A percentile compares a stretch with the other conserved stretches of the same genome.
These are phyloP conservation scores for Idaea dimidiata DNA, from an alignment of 2,888 invertebrate species.

Conservation along the genomic window DNA sequence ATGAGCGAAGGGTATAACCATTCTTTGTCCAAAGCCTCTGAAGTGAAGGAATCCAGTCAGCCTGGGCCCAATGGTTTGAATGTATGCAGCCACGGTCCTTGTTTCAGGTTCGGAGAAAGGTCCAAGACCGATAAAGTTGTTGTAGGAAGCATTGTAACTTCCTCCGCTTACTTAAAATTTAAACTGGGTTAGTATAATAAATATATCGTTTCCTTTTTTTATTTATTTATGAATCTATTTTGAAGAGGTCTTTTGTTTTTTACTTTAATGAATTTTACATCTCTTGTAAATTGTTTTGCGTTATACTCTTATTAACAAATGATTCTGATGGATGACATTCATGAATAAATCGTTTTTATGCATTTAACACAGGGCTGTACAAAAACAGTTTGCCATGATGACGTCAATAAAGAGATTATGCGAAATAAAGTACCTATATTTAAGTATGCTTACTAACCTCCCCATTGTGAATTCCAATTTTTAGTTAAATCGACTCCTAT, in stretches of 20 bases:
- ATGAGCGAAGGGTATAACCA: conserved; percentile 82
- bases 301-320: too few relatives aligned
- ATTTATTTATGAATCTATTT: too few relatives aligned
- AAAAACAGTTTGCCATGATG: too few relatives aligned
- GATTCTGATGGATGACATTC: too few relatives aligned
- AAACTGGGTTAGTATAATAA: conserved; percentile 5
- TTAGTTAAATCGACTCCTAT: conserved; percentile 83
- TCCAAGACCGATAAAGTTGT: conserved; percentile 73
- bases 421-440: too few relatives aligned
- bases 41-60: conserved; percentile 80
- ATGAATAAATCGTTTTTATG: too few relatives aligned
- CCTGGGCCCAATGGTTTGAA: conserved; percentile 59
- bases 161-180: conserved; percentile 67
- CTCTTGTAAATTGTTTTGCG: too few relatives aligned
- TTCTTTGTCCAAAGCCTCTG: conserved; percentile 83
- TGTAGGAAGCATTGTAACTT: conserved; percentile 56
- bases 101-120: conserved; percentile 82
- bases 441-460: conserved; percentile 48
- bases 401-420: too few relatives aligned
- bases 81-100: conserved; percentile 61
- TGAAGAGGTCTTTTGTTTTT: too few relatives aligned
- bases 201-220: neutral
- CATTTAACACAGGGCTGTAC: too few relatives aligned
- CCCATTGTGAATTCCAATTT: conserved; percentile 84
- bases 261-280: too few relatives aligned